These are phyloP conservation scores for Phalera bucephala DNA, from an alignment of 2,888 invertebrate species.

Conservation along the genomic window DNA sequence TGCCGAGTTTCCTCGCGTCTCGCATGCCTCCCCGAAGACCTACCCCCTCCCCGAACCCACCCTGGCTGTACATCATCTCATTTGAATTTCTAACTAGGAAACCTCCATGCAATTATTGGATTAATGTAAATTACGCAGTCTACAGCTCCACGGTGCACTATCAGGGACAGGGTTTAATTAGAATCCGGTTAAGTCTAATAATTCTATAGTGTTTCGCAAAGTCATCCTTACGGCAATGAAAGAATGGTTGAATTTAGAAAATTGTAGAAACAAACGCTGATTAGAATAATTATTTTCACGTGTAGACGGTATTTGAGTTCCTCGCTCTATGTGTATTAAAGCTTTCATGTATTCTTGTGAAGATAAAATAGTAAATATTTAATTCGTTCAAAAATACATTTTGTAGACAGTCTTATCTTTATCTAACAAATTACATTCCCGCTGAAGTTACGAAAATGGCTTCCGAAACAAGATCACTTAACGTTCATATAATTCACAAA, in stretches of 20 bases:
- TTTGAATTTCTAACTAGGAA: slow-evolving; percentile 96
- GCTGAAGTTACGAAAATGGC: too few relatives aligned
- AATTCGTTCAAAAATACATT: too few relatives aligned
- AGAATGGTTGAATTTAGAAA: slow-evolving; percentile 39
- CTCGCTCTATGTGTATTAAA: slow-evolving; percentile 23
- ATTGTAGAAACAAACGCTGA: slow-evolving; percentile 16
- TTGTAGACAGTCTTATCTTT: too few relatives aligned
- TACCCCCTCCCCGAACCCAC: slow-evolving; percentile 51
- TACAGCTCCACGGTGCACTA: slow-evolving; percentile 84
- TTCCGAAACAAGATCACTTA: too few relatives aligned
- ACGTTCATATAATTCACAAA: too few relatives aligned
- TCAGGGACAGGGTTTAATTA: slow-evolving; percentile 81
- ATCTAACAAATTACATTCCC: too few relatives aligned
- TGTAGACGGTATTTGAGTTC: slow-evolving; percentile 27
- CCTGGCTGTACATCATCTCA: slow-evolving; percentile 89
- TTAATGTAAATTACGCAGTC: slow-evolving; percentile 96
- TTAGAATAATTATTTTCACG: slow-evolving; percentile 33
- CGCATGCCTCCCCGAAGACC: slow-evolving; percentile 60
- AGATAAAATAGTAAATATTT: too few relatives aligned
- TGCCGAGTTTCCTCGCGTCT: slow-evolving; percentile 60
- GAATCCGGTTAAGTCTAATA: slow-evolving; percentile 80
- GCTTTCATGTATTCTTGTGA: too few relatives aligned
- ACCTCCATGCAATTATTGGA: slow-evolving; percentile 97
- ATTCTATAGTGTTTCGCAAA: slow-evolving; percentile 61
- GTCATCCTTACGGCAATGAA: slow-evolving; percentile 43